Conservation (phyloP, 2,113 vertebrate species). For the Xiphophorus maculatus region DNA sequence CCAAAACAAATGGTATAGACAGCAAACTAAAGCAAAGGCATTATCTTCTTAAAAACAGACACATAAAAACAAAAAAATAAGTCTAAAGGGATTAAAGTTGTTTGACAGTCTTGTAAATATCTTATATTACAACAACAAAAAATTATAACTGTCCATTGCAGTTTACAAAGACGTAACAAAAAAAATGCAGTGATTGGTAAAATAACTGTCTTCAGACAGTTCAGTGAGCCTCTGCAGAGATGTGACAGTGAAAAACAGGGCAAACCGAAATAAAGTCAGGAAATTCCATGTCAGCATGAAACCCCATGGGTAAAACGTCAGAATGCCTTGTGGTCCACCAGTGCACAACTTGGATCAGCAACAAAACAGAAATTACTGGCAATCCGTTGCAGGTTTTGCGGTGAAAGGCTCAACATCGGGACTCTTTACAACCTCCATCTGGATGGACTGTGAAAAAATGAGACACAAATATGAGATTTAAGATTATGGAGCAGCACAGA, state of each 20-base stretch:
- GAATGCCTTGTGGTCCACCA: not conserved
- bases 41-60: not conserved
- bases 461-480: slow-evolving; percentile 19
- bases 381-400: slow-evolving; percentile 21
- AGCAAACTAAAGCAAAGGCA: not conserved
- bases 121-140: not conserved
- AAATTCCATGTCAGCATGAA: slow-evolving; percentile 10
- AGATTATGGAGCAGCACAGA: slow-evolving; percentile 2
- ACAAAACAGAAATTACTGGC: slow-evolving; percentile 27
- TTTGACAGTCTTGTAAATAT: not conserved
- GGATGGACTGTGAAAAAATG: slow-evolving; percentile 40
- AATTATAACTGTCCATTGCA: not conserved
- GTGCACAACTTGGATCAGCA: not conserved
- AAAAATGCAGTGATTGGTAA: not conserved
- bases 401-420: slow-evolving; percentile 34
- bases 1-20: not conserved
- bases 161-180: not conserved
- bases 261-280: not conserved
- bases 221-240: slow-evolving; percentile 9
- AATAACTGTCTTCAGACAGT: not conserved
- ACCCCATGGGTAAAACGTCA: not conserved
- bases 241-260: not conserved
- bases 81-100: not conserved
- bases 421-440: slow-evolving; percentile 25
- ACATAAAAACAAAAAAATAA: not conserved